Conservation (phyloP, 2,888 invertebrate species). For the Plagodis pulveraria region DNA sequence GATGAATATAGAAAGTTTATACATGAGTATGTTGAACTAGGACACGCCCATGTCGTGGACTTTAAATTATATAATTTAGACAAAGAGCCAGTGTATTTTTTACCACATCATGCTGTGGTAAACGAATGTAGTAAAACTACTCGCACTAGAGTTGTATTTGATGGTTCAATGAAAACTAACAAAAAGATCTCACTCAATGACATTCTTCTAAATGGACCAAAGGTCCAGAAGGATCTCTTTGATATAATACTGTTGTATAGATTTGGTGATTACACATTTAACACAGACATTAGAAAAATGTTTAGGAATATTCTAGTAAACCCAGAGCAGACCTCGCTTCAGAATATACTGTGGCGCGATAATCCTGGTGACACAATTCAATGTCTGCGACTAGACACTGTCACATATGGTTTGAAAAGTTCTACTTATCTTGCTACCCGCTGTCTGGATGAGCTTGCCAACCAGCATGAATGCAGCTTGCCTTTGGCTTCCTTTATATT, state of each 20-base stretch:
- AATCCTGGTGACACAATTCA: conserved; percentile 8
- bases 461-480: background rate
- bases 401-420: conserved; percentile 11
- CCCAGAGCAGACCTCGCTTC: conserved; percentile 16
- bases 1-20: too few species aligned
- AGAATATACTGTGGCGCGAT: conserved; percentile 25
- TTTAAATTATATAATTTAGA: background rate
- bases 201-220: conserved; percentile 30
- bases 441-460: conserved; percentile 25
- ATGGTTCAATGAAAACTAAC: conserved; percentile 6
- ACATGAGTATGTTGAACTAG: too few species aligned
- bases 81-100: conserved; percentile 1
- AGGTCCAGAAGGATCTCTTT: conserved; percentile 31
- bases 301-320: conserved; percentile 12
- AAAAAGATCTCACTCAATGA: conserved; percentile 21
- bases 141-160: conserved; percentile 2
- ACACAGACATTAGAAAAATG: conserved; percentile 25
- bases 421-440: conserved; percentile 22
- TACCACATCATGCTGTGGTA: conserved; percentile 1
- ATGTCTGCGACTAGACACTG: conserved; percentile 14
- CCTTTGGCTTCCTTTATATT: conserved; percentile 1
- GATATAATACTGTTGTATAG: conserved; percentile 27
- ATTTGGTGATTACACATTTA: conserved; percentile 15
- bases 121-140: conserved; percentile 5
- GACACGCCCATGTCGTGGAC: background rate